A percentile compares a stretch with the other conserved stretches of the same genome.
Conservation (phyloP, 2,888 invertebrate species). For the Drosophila pseudotalamancana region DNA sequence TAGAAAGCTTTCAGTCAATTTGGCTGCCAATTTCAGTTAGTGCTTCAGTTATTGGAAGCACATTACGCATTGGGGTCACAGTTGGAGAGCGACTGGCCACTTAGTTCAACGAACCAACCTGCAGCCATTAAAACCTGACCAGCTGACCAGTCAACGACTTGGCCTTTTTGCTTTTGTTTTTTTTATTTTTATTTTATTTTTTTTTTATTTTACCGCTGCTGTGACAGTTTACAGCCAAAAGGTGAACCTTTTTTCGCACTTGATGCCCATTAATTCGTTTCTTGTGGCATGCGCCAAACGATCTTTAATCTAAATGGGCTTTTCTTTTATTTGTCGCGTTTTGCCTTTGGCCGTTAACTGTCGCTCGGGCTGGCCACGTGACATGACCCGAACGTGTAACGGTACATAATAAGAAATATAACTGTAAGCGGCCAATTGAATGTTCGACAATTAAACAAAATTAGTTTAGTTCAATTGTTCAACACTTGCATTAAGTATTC, state of each 20-base stretch:
- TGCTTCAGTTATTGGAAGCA: constrained; percentile 38
- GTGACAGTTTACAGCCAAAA: constrained; percentile 60
- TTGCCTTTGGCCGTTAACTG: not conserved
- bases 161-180: constrained; percentile 20
- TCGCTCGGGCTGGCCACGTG: constrained; percentile 10
- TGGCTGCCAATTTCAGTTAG: constrained; percentile 17
- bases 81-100: constrained; percentile 34
- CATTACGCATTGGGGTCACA: constrained; percentile 42
- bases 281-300: constrained; percentile 60
- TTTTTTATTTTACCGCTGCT: constrained; percentile 46
- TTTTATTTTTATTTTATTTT: no score
- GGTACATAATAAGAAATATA: not conserved
- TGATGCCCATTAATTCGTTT: constrained; percentile 64
- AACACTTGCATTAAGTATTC: not conserved
- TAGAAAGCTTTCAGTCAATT: constrained; percentile 20
- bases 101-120: constrained; percentile 54
- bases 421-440: not conserved
- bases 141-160: constrained; percentile 38
- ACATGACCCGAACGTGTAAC: constrained; percentile 21
- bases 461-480: not conserved
- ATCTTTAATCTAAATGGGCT: constrained; percentile 42
- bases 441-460: not conserved
- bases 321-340: constrained; percentile 1
- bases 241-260: constrained; percentile 57
- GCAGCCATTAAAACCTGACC: constrained; percentile 20